Percentiles rank a stretch among this genome's conserved stretches.
These are phyloP conservation scores for Nibea coibor DNA, from an alignment of 2,113 vertebrate genomes.

Conservation along the genomic window DNA sequence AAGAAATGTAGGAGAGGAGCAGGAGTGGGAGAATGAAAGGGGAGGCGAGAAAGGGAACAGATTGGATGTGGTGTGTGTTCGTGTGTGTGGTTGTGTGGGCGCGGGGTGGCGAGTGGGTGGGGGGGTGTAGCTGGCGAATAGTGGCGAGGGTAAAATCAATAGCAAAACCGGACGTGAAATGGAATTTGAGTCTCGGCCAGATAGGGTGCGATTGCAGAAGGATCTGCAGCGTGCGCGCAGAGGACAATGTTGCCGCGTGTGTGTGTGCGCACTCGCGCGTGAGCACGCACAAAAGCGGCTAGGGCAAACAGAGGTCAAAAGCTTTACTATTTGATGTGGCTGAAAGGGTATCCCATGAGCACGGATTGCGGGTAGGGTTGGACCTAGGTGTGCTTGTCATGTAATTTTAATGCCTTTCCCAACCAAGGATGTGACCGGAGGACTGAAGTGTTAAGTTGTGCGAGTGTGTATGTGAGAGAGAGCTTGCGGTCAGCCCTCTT, in stretches of 20 bases:
- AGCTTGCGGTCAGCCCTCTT: constrained; percentile 35
- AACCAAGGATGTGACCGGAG: constrained; percentile 46
- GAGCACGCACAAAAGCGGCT: constrained; percentile 27
- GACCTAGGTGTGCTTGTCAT: constrained; percentile 68
- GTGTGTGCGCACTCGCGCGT: not conserved
- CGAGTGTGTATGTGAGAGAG: not conserved
- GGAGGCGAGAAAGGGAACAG: constrained; percentile 40
- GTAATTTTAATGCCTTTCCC: constrained; percentile 75
- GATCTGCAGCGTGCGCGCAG: constrained; percentile 68
- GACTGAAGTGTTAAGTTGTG: constrained; percentile 48
- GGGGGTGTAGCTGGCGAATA: constrained; percentile 69
- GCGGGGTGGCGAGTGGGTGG: constrained; percentile 33
- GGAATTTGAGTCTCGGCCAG: constrained; percentile 77
- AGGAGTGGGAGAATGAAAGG: constrained; percentile 55
- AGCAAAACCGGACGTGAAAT: constrained; percentile 80
- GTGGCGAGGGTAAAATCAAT: constrained; percentile 79
- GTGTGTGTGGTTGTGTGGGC: constrained; percentile 18
- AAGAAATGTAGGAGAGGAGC: constrained; percentile 45
- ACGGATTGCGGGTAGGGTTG: constrained; percentile 42
- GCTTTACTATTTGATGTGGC: constrained; percentile 75
- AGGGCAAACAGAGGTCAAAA: constrained; percentile 78
- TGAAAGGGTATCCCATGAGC: constrained; percentile 73
- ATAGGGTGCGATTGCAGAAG: constrained; percentile 67
- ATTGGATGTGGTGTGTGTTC: constrained; percentile 56
- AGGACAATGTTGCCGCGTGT: constrained; percentile 46